A percentile compares a stretch with the other conserved stretches of the same genome.
phyloP scores from a whole-genome alignment of 2,888 invertebrate genomes.

The Drosophila subsilvestris region DNA sequence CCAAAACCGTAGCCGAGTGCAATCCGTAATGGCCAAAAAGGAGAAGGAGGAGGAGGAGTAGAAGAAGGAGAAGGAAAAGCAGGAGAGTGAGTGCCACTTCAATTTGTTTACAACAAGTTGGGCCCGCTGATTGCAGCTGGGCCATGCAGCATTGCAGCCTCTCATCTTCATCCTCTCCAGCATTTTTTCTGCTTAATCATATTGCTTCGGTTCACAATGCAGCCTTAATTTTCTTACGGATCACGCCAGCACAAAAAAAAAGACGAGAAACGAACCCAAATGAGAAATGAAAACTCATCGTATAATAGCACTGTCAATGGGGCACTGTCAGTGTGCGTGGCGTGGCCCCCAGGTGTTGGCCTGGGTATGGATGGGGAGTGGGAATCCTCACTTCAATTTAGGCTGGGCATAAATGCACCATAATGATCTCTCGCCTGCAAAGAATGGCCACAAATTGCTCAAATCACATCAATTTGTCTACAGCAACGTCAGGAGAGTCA shows the following conservation, averaged over 20 bases:
- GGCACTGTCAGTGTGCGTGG: constrained; percentile 27
- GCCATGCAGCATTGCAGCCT: constrained; percentile 22
- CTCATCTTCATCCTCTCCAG: not conserved
- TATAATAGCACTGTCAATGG: constrained; percentile 71
- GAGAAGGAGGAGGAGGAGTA: not conserved
- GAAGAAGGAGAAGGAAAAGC: not conserved
- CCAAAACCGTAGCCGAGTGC: constrained; percentile 31
- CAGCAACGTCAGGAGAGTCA: constrained; percentile 13
- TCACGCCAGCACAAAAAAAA: constrained; percentile 16
- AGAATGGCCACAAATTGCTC: constrained; percentile 43
- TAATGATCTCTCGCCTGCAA: constrained; percentile 37
- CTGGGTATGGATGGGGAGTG: constrained; percentile 18
- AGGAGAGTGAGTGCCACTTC: constrained; percentile 56
- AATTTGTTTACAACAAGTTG: constrained; percentile 71
- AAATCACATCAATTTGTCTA: constrained; percentile 45
- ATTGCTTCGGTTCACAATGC: constrained; percentile 56
- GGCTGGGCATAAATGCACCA: constrained; percentile 40
- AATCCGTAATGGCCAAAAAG: constrained; percentile 51
- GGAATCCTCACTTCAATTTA: constrained; percentile 43
- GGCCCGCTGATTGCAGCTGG: constrained; percentile 57
- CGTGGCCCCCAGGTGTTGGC: constrained; percentile 53
- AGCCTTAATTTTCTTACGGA: constrained; percentile 63
- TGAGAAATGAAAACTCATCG: constrained; percentile 69
- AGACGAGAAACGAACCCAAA: constrained; percentile 21
- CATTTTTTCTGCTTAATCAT: constrained; percentile 63